These are phyloP conservation scores for Colaptes auratus DNA, from an alignment of 2,113 vertebrate genomes.

Conservation along the genomic window DNA sequence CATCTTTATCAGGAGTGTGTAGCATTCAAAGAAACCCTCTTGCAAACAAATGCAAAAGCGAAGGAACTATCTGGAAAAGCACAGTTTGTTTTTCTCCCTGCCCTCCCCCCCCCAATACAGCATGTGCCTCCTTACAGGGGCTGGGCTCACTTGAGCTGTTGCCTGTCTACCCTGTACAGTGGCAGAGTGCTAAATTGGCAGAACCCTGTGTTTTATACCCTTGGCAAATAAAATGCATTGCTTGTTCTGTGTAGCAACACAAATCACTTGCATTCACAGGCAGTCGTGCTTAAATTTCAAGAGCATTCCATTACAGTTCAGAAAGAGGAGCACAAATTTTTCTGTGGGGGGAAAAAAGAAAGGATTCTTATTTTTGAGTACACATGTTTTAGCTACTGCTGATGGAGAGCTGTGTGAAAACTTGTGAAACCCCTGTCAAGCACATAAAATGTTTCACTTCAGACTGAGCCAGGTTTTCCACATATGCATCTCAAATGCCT, in stretches of 20 bases:
- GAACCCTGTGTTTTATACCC: background rate
- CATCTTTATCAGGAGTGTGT: background rate
- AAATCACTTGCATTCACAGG: background rate
- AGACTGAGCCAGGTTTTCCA: background rate
- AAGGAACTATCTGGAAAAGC: background rate
- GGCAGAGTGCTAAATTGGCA: background rate
- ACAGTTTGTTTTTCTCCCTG: background rate
- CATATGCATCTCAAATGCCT: fast-evolving
- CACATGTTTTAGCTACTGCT: background rate
- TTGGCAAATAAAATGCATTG: constrained; percentile 14
- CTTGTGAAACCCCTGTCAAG: background rate
- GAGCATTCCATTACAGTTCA: background rate
- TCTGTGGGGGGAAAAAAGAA: too few species aligned
- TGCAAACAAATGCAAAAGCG: background rate
- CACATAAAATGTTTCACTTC: background rate
- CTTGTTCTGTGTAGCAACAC: background rate
- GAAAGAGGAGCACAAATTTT: background rate
- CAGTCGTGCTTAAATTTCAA: constrained; percentile 11
- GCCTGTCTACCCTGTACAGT: background rate
- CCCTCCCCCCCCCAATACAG: background rate
- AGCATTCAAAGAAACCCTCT: background rate
- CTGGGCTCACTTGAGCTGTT: background rate
- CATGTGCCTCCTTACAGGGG: background rate
- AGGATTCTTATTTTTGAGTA: background rate
- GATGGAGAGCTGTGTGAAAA: background rate